Percentiles rank a stretch among this genome's conserved stretches.
These are phyloP conservation scores for Amblyopsis hoosieri DNA, from an alignment of 2,797 vertebrate genomes.

Conservation along the genomic window DNA sequence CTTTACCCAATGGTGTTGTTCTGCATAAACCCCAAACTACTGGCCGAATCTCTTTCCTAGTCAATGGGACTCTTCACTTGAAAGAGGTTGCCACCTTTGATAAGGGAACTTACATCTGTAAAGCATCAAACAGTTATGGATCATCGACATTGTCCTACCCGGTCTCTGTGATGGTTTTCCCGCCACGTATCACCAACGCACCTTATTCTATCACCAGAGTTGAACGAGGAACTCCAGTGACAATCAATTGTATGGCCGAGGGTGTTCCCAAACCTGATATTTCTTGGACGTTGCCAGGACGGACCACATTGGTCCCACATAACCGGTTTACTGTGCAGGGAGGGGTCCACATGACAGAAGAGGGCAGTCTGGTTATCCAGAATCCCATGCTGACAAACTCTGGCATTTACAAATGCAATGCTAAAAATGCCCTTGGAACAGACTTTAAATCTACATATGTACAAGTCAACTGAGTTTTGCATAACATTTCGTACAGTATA, in stretches of 20 bases:
- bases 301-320: conserved; percentile 78
- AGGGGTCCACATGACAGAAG: conserved; percentile 78
- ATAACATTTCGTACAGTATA: too few species aligned
- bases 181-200: conserved; percentile 73
- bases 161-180: conserved; percentile 78
- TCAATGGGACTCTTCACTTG: conserved; percentile 79
- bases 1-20: conserved; percentile 76
- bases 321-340: conserved; percentile 71
- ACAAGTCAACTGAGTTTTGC: conserved; percentile 72
- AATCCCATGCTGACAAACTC: conserved; percentile 78
- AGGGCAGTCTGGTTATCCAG: conserved; percentile 79
- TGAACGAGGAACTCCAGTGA: conserved; percentile 69
- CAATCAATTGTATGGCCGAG: conserved; percentile 66
- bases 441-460: conserved; percentile 84
- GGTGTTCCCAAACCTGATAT: conserved; percentile 82
- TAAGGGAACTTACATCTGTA: conserved; percentile 78
- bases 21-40: conserved; percentile 74
- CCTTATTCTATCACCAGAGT: conserved; percentile 71
- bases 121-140: conserved; percentile 80
- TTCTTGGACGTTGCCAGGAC: conserved; percentile 83
- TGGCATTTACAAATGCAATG: conserved; percentile 85
- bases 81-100: conserved; percentile 74
- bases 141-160: conserved; percentile 74
- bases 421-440: conserved; percentile 79
- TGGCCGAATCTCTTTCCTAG: conserved; percentile 65